Evolutionary conservation across 2,797 vertebrate genomes (phyloP), one percentile per base, ranked within the genome.

Genomic region (Tenualosa ilisha): DNA sequence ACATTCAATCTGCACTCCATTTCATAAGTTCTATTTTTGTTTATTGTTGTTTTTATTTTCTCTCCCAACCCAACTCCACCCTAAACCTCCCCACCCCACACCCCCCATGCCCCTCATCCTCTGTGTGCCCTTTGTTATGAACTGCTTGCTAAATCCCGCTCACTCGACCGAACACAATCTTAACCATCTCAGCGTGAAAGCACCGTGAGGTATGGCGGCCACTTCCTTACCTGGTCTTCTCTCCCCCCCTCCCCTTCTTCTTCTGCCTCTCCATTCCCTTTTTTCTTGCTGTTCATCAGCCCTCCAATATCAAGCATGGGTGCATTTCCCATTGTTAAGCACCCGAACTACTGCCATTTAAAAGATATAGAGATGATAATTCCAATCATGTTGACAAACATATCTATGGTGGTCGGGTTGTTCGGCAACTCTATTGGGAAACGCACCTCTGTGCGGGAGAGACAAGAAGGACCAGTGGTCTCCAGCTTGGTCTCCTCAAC

Each of bases 111-210:
- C 31, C 31, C 31, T 31, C 31, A 31, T 31, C 87, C 85, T 88
- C 83, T 86, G 89, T 91, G 92, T 92, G 87, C 40, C 72, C 40
- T 40, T 90, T 92, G 89, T 91, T 90, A 86, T 91, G 85, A 91
- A 89, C 91, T 88, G 87, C 89, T 91, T 84, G 91, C 91, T 91
- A 92, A 92, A 89, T 87, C 87, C 82, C 72, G 22, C 53, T 56
- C 92, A 82, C 89, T 89, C 56, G 43, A 49, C 84, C 82, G 82
- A 89, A 92, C 91, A 93, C 92, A 92, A 91, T 94, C 91, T 94
- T 93, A 93, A 94, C 93, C 92, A 89, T 93, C 91, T 91, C 95
- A 96, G 96, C 96, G 96, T 93, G 96, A 97, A 94, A 96, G 96
- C 96, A 97, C 94, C 89, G 95, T 97, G 93, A 96, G 96, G 96